Evolutionary conservation across 1,140 invertebrate species (phyloP).

Genomic region (Melitaea cinxia): DNA sequence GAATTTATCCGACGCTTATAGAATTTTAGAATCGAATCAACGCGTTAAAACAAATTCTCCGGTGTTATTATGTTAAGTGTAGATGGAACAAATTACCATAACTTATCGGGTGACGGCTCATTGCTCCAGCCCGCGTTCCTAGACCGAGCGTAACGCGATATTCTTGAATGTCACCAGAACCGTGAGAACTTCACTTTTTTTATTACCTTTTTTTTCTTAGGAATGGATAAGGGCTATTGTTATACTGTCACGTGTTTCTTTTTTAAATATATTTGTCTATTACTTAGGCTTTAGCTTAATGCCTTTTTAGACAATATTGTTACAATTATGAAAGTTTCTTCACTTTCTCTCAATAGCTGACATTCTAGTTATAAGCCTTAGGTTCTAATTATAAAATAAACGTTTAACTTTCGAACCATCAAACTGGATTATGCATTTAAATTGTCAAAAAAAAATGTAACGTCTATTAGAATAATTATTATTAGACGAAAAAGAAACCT

Average conservation of each 20-base stretch:
- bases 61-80: background rate
- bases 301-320: background rate
- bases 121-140: constrained; percentile 20
- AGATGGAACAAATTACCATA: constrained; percentile 25
- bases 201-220: background rate
- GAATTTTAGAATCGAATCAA: no score
- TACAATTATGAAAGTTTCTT: background rate
- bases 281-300: no score
- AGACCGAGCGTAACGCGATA: constrained; percentile 21
- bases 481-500: constrained; percentile 25
- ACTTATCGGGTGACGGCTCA: constrained; percentile 37
- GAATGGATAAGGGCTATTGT: background rate
- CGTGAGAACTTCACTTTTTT: constrained; percentile 5
- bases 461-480: constrained; percentile 19
- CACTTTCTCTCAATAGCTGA: background rate
- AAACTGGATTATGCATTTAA: background rate
- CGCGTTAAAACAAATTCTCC: no score
- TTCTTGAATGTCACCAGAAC: constrained; percentile 20
- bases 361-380: background rate
- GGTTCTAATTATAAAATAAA: background rate
- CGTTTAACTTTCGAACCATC: constrained; percentile 3
- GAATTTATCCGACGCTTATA: no score
- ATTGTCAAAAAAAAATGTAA: constrained; percentile 9
- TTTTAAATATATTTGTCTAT: no score
- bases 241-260: no score